Conservation (phyloP, 2,888 invertebrate species). For the Agonopterix arenella region DNA sequence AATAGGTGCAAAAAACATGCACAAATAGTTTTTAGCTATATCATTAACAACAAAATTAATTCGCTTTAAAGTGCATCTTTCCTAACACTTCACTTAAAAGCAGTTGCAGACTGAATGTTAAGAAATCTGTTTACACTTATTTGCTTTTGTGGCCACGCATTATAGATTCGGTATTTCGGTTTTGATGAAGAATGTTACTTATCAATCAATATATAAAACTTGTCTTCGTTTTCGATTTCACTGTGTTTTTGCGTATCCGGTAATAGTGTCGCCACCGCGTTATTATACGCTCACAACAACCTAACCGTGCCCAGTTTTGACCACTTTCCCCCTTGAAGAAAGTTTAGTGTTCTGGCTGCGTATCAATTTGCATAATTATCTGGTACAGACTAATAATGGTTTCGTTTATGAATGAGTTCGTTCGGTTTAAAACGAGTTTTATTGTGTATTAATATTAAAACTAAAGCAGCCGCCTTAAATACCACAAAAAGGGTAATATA, state of each 20-base stretch:
- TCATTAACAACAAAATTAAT: no score
- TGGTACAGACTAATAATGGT: conserved; percentile 9
- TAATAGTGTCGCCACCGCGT: conserved; percentile 1
- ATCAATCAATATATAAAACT: conserved; percentile 9
- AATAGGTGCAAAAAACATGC: no score
- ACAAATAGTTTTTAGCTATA: no score
- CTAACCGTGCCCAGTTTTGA: conserved; percentile 9
- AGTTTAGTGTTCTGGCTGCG: conserved; percentile 23
- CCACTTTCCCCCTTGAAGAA: conserved; percentile 26
- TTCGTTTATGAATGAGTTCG: not conserved
- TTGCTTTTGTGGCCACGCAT: not conserved
- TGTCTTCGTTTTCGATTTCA: conserved; percentile 8
- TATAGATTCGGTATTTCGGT: conserved; percentile 1
- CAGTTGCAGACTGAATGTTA: not conserved
- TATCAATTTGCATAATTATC: conserved; percentile 25
- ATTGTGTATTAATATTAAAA: no score
- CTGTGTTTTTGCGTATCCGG: not conserved
- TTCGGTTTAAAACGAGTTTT: no score
- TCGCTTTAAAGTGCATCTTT: no score
- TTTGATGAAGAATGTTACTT: conserved; percentile 1
- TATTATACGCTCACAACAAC: conserved; percentile 1
- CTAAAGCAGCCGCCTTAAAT: no score
- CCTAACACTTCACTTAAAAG: not conserved
- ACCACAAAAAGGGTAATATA: no score
- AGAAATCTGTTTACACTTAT: not conserved